Conservation (phyloP, 2,888 invertebrate species). For the Athalia cordata region DNA sequence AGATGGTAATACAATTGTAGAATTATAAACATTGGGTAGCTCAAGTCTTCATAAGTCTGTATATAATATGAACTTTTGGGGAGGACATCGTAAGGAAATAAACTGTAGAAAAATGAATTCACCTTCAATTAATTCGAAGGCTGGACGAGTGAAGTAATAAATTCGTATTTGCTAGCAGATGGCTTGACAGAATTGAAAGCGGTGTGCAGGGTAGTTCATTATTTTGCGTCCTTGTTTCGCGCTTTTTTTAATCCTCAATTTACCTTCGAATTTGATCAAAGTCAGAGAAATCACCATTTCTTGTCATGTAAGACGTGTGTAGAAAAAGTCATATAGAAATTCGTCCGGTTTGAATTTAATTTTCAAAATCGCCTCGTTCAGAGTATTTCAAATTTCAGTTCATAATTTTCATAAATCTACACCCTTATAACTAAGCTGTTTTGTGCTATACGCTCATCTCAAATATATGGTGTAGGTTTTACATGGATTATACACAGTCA, state of each 20-base stretch:
- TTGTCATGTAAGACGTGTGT: too few species aligned
- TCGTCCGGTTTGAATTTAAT: slow-evolving; percentile 2
- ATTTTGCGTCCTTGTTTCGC: not conserved
- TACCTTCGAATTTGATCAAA: not conserved
- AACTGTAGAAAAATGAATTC: not conserved
- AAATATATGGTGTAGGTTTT: too few species aligned
- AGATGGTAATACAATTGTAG: slow-evolving; percentile 7
- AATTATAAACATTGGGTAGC: not conserved
- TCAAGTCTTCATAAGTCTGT: not conserved
- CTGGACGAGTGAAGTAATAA: slow-evolving; percentile 11
- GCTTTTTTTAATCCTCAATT: not conserved
- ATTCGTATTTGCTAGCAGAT: not conserved
- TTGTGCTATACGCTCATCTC: not conserved
- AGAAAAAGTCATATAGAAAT: slow-evolving; percentile 6
- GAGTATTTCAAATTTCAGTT: too few species aligned
- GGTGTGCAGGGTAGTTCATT: not conserved
- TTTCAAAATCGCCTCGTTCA: too few species aligned
- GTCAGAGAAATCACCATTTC: not conserved
- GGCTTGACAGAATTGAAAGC: slow-evolving; percentile 19
- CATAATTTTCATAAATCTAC: too few species aligned
- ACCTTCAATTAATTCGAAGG: not conserved
- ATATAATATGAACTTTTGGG: not conserved
- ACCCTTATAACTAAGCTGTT: not conserved
- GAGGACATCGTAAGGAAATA: not conserved
- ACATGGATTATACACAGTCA: too few species aligned